Percentiles rank a stretch among this genome's conserved stretches.
Conservation (phyloP, 1,140 invertebrate genomes). For the Watersipora subatra region DNA sequence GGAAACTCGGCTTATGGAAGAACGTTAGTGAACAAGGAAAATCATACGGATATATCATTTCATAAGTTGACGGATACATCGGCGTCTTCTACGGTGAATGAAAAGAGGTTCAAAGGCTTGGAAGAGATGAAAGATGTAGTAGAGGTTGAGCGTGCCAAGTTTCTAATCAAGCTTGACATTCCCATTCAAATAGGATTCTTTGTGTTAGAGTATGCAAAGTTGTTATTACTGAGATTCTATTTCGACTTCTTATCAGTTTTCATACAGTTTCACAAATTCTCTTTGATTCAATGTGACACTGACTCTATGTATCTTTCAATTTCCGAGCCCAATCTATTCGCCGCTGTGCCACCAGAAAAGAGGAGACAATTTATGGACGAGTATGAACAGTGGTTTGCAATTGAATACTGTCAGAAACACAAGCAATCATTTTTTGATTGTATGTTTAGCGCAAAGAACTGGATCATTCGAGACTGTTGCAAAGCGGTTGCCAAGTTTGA, state of each 20-base stretch:
- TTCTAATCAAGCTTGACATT: slow-evolving; percentile 5
- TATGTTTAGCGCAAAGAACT: not conserved
- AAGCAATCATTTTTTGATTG: not conserved
- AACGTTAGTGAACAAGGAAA: slow-evolving; percentile 4
- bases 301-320: not conserved
- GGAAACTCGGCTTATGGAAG: slow-evolving; percentile 9
- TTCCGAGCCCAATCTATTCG: not conserved
- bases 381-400: not conserved
- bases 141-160: slow-evolving; percentile 10
- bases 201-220: slow-evolving; percentile 12
- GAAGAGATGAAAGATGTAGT: slow-evolving; percentile 3
- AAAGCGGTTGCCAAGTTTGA: not conserved
- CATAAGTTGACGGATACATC: not conserved
- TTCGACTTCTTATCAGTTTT: slow-evolving; percentile 9
- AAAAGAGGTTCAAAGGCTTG: not conserved
- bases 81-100: not conserved
- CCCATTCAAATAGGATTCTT: slow-evolving; percentile 10
- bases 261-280: not conserved
- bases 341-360: not conserved
- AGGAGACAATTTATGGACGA: not conserved
- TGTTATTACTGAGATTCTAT: slow-evolving; percentile 10
- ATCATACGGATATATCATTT: not conserved
- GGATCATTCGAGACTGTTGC: not conserved
- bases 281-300: not conserved
- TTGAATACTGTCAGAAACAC: not conserved